Percentiles rank a stretch among this genome's conserved stretches.
Conservation (phyloP, 2,888 invertebrate species). For the Achlya flavicornis region DNA sequence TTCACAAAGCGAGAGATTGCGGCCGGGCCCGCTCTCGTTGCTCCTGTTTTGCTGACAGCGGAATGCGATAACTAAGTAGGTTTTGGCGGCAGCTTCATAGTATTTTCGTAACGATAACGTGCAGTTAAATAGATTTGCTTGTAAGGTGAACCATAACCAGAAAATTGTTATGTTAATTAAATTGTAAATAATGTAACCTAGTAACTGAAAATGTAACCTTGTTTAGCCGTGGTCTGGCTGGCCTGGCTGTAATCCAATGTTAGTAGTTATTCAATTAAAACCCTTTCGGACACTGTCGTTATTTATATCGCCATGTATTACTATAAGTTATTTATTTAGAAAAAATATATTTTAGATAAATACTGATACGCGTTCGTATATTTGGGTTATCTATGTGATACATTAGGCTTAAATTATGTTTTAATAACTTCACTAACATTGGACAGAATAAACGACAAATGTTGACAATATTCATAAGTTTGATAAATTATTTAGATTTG, state of each 20-base stretch:
- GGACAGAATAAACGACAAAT: too few relatives aligned
- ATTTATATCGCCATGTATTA: too few relatives aligned
- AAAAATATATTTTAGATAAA: slow-evolving; percentile 26
- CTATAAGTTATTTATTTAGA: too few relatives aligned
- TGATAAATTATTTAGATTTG: neutral
- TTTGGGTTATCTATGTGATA: neutral
- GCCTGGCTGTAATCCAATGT: too few relatives aligned
- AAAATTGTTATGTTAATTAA: slow-evolving; percentile 40
- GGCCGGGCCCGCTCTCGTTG: slow-evolving; percentile 59
- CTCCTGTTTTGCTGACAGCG: slow-evolving; percentile 75
- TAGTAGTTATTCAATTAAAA: too few relatives aligned
- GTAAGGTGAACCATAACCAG: slow-evolving; percentile 42
- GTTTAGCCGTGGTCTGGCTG: too few relatives aligned
- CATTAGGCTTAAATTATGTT: too few relatives aligned
- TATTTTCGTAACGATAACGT: slow-evolving; percentile 66
- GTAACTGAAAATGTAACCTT: too few relatives aligned
- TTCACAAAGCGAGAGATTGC: slow-evolving; percentile 70
- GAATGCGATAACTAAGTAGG: slow-evolving; percentile 78
- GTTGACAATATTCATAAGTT: too few relatives aligned
- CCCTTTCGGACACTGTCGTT: too few relatives aligned
- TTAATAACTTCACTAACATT: too few relatives aligned
- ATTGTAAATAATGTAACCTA: slow-evolving; percentile 6
- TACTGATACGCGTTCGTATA: neutral
- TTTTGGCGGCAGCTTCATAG: slow-evolving; percentile 62
- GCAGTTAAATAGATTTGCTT: slow-evolving; percentile 52